Evolutionary conservation across 2,888 invertebrate genomes (phyloP), one percentile per base, ranked within the genome.

Genomic region (Noctua fimbriata): DNA sequence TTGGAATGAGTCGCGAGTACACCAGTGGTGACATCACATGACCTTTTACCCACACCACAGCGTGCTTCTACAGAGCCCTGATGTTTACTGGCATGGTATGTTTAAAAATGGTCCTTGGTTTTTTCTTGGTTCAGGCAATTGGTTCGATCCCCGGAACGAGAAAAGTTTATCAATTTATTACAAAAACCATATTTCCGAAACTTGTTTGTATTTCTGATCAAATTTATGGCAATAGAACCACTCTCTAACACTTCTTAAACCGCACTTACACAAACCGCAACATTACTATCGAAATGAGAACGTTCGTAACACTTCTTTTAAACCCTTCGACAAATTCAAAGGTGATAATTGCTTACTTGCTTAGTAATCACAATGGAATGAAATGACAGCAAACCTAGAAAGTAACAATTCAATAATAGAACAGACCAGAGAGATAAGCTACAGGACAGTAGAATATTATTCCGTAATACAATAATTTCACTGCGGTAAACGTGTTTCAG

Each of bases 401-500:
- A 28, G 21, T 21, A 7, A 12, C 12, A 18, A 47, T 12, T 0
- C 28, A 47, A 69, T 16, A 32, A 32, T 16, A 49, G 3, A 49
- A 49, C 32, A 32, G 16, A 10, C 49, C 21, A 18, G n/a, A 1
- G 5, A 21, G 12, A n/a, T 32, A 24, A 41, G 21, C 69, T 41
- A 21, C 55, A 41, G 41, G 14, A n/a, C 58, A 63, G 9, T 44
- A 41, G 49, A 16, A 65, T 32, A 81, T 82, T 55, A 74, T 76
- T 65, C 28, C 16, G 41, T 82, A 49, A 65, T 58, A 65, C 41
- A 41, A 82, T 41, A 52, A 82, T 69, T 58, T 69, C 69, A 63
- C 32, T 58, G 76, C 55, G 69, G 76, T 81, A 69, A 82, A 49
- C 32, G 55, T 47, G 70, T 69, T 78, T 63, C 66, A 28, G 73